These are phyloP conservation scores for Petrocephalus microphthalmus DNA, from an alignment of 2,113 vertebrate genomes.

Conservation along the genomic window DNA sequence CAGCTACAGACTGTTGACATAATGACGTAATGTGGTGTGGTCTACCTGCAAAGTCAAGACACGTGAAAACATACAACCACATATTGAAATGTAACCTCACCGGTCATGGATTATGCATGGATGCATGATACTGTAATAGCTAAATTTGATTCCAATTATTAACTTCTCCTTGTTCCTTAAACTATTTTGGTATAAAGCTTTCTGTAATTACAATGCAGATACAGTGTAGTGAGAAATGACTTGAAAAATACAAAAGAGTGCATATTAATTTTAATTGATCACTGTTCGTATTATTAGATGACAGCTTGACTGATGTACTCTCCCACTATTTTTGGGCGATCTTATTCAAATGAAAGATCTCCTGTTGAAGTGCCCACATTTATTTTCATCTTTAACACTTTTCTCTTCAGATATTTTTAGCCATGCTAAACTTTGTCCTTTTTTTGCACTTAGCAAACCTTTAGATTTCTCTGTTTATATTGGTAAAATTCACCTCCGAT, in stretches of 20 bases:
- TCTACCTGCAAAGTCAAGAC: background rate
- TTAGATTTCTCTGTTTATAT: background rate
- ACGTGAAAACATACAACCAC: background rate
- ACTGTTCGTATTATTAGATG: background rate
- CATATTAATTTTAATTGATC: conserved; percentile 4
- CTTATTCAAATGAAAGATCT: background rate
- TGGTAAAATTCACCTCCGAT: background rate
- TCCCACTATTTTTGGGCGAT: background rate
- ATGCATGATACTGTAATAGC: background rate
- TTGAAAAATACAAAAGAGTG: background rate
- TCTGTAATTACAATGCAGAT: background rate
- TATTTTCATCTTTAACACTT: conserved; percentile 1
- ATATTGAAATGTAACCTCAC: background rate
- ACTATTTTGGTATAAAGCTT: background rate
- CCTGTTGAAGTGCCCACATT: background rate
- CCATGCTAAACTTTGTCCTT: background rate
- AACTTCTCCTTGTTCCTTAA: background rate
- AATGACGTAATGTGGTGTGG: background rate
- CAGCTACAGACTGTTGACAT: background rate
- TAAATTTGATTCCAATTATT: background rate
- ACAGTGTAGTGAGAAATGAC: background rate
- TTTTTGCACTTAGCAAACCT: background rate
- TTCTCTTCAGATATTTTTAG: conserved; percentile 8
- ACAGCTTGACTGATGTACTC: background rate
- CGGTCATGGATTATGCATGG: background rate